Conservation (phyloP, 2,113 vertebrate genomes). For the Diphyllodes magnificus region DNA sequence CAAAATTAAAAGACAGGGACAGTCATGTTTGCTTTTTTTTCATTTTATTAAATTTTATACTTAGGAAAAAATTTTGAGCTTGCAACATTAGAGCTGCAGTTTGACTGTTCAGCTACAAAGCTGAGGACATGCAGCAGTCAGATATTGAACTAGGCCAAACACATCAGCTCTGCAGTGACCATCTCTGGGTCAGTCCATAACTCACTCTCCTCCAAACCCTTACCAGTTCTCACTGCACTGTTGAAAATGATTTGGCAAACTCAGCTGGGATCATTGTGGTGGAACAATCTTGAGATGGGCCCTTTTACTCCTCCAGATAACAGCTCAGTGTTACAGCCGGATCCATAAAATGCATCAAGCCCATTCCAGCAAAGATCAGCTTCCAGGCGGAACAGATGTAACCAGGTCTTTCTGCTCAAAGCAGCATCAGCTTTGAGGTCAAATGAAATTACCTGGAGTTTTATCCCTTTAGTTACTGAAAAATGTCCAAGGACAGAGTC, state of each 20-base stretch:
- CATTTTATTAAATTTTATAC: neutral
- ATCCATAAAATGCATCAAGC: neutral
- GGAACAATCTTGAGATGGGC: neutral
- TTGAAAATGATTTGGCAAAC: neutral
- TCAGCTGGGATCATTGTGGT: neutral
- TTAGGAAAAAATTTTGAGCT: neutral
- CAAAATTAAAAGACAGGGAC: neutral
- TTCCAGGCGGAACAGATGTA: neutral
- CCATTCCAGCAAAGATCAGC: neutral
- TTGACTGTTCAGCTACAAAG: neutral
- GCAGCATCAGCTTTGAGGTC: neutral
- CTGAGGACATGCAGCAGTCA: neutral
- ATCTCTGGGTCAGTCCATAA: neutral
- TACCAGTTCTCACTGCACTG: neutral
- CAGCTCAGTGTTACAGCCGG: neutral
- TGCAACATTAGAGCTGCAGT: neutral
- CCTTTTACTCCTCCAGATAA: neutral
- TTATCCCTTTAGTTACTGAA: neutral
- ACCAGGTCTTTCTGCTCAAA: neutral
- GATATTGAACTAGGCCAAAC: neutral
- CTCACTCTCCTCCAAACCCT: neutral
- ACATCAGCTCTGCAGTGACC: neutral
- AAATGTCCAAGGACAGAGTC: neutral
- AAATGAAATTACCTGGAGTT: neutral
- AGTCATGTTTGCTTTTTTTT: neutral